phyloP scores from a whole-genome alignment of 2,797 vertebrate species.

The Catharus ustulatus region DNA sequence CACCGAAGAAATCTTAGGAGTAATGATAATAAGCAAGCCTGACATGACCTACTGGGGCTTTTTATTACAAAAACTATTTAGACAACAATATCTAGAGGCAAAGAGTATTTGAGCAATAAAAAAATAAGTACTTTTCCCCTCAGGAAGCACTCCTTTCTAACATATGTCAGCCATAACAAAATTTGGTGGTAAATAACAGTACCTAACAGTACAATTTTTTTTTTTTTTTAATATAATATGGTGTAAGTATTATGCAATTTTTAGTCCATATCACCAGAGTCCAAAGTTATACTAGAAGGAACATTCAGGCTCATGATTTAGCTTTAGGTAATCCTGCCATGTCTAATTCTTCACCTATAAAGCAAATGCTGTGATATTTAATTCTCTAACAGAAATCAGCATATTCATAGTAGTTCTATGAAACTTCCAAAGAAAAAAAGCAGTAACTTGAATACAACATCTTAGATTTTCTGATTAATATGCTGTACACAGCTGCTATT shows the following conservation, averaged over 20 bases:
- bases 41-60: not conserved
- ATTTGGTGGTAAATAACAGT: not conserved
- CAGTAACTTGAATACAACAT: not conserved
- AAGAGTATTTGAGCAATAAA: not conserved
- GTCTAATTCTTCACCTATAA: not conserved
- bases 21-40: conserved; percentile 32
- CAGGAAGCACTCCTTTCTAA: not conserved
- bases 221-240: not conserved
- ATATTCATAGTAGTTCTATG: not conserved
- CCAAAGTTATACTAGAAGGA: not conserved
- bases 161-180: not conserved
- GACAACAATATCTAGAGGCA: not conserved
- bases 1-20: not conserved
- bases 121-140: not conserved
- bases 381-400: not conserved
- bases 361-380: not conserved
- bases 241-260: not conserved
- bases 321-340: not conserved
- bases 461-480: not conserved
- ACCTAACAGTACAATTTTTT: not conserved
- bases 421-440: not conserved
- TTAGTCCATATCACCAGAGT: not conserved
- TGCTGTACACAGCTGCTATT: not conserved
- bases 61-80: not conserved
- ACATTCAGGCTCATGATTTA: not conserved